Evolutionary conservation across 2,888 invertebrate species (phyloP), one percentile per base, ranked within the genome.

Genomic region (Drosophila rubida): DNA sequence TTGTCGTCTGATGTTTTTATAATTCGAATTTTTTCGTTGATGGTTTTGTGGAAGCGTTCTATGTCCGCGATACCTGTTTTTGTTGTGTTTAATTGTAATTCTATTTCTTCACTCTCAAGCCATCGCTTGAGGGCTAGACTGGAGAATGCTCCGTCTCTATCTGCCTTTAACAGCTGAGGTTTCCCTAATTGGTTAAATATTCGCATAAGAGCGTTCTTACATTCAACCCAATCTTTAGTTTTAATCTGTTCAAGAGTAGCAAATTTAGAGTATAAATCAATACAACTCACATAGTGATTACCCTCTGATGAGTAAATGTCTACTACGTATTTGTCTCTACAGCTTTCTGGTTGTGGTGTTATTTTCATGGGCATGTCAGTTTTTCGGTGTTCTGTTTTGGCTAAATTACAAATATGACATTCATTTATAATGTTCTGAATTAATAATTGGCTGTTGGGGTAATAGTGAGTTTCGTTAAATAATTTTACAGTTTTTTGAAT

Each of bases 371-470:
- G 42, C 42, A 44, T 44, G 4, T 44, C 23, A 1, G 42, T 44
- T 8, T 41, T 19, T 9, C 41, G 19, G 11, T 2, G 30, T 16
- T 46, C 46, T 30, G 30, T 30, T 30, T 46, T 46, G 4, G 16
- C 30, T 9, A 30, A 5, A 11, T 46, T 46, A 11, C 46, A 45
- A 9, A 45, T 9, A 4, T 48, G 16, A 27, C 57, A 57, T 41
- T 57, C 46, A 19, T 57, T 57, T 32, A 59, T 59, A 32, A 51
- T 51, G 27, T 51, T 45, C 8, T 60, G 37, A 25, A 60, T 60
- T 27, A 51, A 22, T 4, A 53, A 8, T 46, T 53, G 53, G 23
- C 53, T 46, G 11, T 61, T 53, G 16, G 60, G 46, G 30, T 39
- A 46, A 30, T 23, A 61, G 11, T 46, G n/a, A 23, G 19, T 46